Evolutionary conservation across 2,888 invertebrate genomes (phyloP), one percentile per base, ranked within the genome.

Genomic region (Morpho deidamia): DNA sequence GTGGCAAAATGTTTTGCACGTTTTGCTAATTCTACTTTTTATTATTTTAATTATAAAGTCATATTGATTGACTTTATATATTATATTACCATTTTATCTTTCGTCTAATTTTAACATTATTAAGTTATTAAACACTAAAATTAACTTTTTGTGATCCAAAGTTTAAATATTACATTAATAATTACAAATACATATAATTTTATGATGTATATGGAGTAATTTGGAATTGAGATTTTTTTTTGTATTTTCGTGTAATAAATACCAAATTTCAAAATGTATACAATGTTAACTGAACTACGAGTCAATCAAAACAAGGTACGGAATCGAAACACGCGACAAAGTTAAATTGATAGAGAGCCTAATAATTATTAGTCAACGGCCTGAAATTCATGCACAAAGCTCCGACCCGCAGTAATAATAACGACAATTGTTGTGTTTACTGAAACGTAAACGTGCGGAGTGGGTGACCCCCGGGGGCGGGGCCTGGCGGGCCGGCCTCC

Each of bases 331-430:
- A 58, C 79, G 70, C 77, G 74, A 78, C 77, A 80, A 83, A 84
- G 80, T 78, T 72, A 74, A 85, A 86, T 87, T 84, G 84, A 87
- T 86, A 80, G 77, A 74, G 75, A 70, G 81, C 78, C 83, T 87
- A 86, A 87, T 88, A 85, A 88, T 88, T 83, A 89, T 86, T 85
- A 87, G 83, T 83, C 82, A 79, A 70, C 85, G 85, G 85, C 83
- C 88, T 88, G 89, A 88, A 88, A 88, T 88, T 88, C 88, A 86
- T 85, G 87, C 87, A 88, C 88, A 88, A 88, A 89, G 88, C 86
- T 78, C 81, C 83, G 87, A 81, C 82, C 89, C 87, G 79, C 87
- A 87, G 84, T 81, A 86, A 89, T 89, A 89, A 89, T 89, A 89
- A 89, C 86, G 86, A 83, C 88, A 86, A 87, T 87, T 89, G 89